Percentiles rank a stretch among this genome's conserved stretches.
These are phyloP conservation scores for Boloria euphrosyne DNA, from an alignment of 2,888 invertebrate species.

Conservation along the genomic window DNA sequence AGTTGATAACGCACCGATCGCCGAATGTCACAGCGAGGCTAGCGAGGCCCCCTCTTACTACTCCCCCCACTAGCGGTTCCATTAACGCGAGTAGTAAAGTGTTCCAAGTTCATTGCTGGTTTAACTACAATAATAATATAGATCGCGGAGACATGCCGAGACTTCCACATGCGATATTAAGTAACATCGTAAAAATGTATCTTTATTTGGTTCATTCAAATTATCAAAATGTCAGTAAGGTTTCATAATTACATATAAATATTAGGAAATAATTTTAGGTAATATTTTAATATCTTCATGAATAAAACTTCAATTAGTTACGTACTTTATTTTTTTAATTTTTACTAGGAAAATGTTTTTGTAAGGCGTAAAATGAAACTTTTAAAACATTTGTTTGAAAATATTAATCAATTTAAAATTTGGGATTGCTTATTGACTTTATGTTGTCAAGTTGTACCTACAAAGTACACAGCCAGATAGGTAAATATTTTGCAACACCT, in stretches of 20 bases:
- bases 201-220: constrained; percentile 13
- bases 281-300: constrained; percentile 8
- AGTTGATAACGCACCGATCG: constrained; percentile 78
- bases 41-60: constrained; percentile 64
- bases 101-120: constrained; percentile 61
- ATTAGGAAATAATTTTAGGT: constrained; percentile 6
- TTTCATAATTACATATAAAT: constrained; percentile 5
- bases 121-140: constrained; percentile 26
- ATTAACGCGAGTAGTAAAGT: constrained; percentile 51
- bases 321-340: neutral
- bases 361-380: neutral
- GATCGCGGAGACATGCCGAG: constrained; percentile 18
- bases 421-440: constrained; percentile 5
- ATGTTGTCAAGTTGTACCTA: constrained; percentile 16
- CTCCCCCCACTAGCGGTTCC: constrained; percentile 58
- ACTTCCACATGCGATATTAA: constrained; percentile 14
- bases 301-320: constrained; percentile 15
- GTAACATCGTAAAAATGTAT: constrained; percentile 9
- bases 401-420: constrained; percentile 20
- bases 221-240: constrained; percentile 18
- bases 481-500: constrained; percentile 64
- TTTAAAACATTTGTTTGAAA: neutral
- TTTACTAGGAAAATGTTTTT: neutral
- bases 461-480: constrained; percentile 41
- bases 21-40: constrained; percentile 80